Evolutionary conservation across 2,797 vertebrate species (phyloP).

Genomic region (Spinus pinus): DNA sequence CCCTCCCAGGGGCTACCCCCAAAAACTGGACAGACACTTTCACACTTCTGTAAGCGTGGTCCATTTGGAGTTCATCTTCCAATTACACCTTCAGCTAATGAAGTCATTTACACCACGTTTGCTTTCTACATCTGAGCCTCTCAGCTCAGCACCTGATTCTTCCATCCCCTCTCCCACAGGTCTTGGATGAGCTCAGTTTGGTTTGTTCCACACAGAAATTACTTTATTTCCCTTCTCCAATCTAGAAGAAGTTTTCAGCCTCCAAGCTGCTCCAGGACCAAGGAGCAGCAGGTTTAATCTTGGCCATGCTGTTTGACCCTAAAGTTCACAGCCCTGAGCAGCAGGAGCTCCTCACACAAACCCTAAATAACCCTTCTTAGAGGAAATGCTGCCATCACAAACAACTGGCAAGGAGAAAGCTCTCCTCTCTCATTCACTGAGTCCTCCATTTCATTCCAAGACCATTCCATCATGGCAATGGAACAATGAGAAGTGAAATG

Average conservation of each 20-base stretch:
- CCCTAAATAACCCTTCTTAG: neutral
- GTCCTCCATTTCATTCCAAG: neutral
- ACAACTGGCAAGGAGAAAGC: neutral
- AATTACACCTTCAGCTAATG: neutral
- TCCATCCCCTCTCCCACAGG: neutral
- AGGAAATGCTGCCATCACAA: neutral
- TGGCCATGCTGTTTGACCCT: neutral
- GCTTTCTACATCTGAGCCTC: neutral
- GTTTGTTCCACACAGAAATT: neutral
- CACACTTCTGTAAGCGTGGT: neutral
- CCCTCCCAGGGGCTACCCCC: neutral
- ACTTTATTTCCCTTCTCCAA: neutral
- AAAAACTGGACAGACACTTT: neutral
- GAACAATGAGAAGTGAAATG: neutral
- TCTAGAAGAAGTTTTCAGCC: neutral
- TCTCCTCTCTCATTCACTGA: neutral
- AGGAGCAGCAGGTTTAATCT: neutral
- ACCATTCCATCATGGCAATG: neutral
- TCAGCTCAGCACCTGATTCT: neutral
- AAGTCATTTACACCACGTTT: neutral
- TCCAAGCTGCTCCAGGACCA: neutral
- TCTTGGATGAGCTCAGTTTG: neutral
- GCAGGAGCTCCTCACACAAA: neutral
- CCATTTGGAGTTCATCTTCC: neutral
- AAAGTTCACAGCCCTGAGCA: neutral